Percentiles rank a stretch among this genome's conserved stretches.
These are phyloP conservation scores for Hemiprocne comata DNA, from an alignment of 2,113 vertebrate species.

Conservation along the genomic window DNA sequence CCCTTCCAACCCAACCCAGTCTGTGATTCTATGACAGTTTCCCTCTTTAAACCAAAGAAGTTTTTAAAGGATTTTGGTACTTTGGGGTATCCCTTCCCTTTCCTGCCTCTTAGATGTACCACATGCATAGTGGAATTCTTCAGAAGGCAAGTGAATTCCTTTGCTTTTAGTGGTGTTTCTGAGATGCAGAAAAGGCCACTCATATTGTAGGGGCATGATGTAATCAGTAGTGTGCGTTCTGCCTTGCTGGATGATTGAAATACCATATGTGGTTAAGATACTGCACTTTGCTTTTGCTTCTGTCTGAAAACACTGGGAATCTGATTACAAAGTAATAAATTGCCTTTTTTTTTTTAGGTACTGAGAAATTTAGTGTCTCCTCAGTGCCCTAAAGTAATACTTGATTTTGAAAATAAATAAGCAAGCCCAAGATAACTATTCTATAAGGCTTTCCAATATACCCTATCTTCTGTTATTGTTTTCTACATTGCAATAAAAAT, in stretches of 20 bases:
- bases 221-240: background rate
- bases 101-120: background rate
- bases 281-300: background rate
- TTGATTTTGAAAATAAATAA: too few species aligned
- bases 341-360: background rate
- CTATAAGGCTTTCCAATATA: too few species aligned
- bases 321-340: background rate
- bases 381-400: too few species aligned
- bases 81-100: background rate
- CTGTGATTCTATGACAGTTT: background rate
- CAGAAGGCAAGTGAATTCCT: background rate
- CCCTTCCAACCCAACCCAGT: too few species aligned
- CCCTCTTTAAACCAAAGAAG: background rate
- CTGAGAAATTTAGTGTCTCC: background rate
- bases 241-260: background rate
- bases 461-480: too few species aligned
- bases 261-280: background rate
- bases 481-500: too few species aligned
- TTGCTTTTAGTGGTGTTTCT: background rate
- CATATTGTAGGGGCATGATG: background rate
- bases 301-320: background rate
- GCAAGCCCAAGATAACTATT: too few species aligned
- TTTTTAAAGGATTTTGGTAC: background rate
- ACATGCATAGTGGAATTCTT: background rate
- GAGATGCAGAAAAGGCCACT: background rate